phyloP scores from a whole-genome alignment of 2,888 invertebrate species.

The Pedicia rivosa region DNA sequence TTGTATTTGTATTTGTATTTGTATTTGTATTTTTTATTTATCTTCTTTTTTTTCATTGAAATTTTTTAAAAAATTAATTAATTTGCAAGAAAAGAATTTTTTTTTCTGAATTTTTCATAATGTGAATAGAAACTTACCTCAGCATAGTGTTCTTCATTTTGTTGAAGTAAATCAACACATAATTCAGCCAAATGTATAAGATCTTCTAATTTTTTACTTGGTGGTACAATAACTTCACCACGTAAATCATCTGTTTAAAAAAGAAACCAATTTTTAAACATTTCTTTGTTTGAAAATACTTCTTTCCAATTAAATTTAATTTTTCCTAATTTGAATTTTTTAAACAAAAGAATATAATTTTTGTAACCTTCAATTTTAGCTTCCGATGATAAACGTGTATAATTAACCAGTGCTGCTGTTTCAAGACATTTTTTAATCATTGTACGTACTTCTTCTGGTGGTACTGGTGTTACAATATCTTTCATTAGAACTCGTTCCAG shows the following conservation, averaged over 20 bases:
- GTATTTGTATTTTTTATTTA: too few relatives aligned
- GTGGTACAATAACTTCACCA: slow-evolving; percentile 64
- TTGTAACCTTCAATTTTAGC: slow-evolving; percentile 87
- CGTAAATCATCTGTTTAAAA: slow-evolving; percentile 50
- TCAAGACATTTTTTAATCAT: slow-evolving; percentile 96
- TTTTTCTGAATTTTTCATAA: too few relatives aligned
- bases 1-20: too few relatives aligned
- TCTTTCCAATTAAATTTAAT: too few relatives aligned
- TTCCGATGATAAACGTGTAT: slow-evolving; percentile 87
- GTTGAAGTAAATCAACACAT: slow-evolving; percentile 95
- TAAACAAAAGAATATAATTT: slow-evolving; percentile 6
- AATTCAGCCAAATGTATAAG: slow-evolving; percentile 93
- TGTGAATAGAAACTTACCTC: slow-evolving; percentile 67
- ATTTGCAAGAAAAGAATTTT: too few relatives aligned
- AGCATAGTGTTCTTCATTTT: slow-evolving; percentile 99
- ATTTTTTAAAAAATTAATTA: too few relatives aligned
- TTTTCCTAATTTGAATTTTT: too few relatives aligned
- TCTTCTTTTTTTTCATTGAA: too few relatives aligned
- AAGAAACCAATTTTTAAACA: too few relatives aligned
- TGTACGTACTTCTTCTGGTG: slow-evolving; percentile 84
- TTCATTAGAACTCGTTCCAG: slow-evolving; percentile 97
- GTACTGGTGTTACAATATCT: slow-evolving; percentile 93
- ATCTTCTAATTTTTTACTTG: slow-evolving; percentile 86
- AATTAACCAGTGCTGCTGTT: slow-evolving; percentile 95
- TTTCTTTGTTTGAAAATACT: too few relatives aligned